Base-by-base conservation (phyloP, 2,888 invertebrate species). In the Phyllotreta cruciferae region DNA sequence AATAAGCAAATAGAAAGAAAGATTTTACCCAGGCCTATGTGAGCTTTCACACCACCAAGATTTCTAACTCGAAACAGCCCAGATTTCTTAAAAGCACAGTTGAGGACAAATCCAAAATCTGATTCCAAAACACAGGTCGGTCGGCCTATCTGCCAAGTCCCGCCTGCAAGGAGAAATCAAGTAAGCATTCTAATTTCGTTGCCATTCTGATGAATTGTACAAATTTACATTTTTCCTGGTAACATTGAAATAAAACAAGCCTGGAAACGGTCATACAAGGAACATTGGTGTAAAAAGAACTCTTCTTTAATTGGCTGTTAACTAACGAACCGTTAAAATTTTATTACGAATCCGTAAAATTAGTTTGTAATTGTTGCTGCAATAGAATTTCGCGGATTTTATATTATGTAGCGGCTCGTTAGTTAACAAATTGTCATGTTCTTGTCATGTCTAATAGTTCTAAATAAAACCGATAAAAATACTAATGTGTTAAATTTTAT, bases 51-150 rank as follows among this genome's bases (percentile, higher is more conserved):
- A 74, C 94, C 94, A 80, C 94, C 94, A 76, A 94, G 88, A 83
- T 94, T 94, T 83, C 94, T 86, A 76, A 94, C 91, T 79, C 94
- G 88, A 87, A 94, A 94, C 75, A 94, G 87, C 74, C 93, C 91
- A 72, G 93, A 91, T 83, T 94, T 94, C 86, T 93, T 93, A 88
- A 94, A 93, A 80, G 92, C 93, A 84, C 94, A 94, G 86, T 93
- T 93, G 81, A 94, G 87, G 80, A 88, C 89, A 86, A 94, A 92
- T 75, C 94, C 94, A 80, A 92, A 94, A 83, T 93, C 93, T 76
- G 93, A 93, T 81, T 92, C 91, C 82, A 93, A 85, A 71, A 94
- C 93, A 84, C 93, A 94, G 79, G 92, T 89, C 80, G 90, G 87
- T 80, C 87, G 85, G 77, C 87, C 88, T 80, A 87, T 80, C 77